These are phyloP conservation scores for Napeogenes inachia DNA, from an alignment of 2,888 invertebrate species.

Conservation along the genomic window DNA sequence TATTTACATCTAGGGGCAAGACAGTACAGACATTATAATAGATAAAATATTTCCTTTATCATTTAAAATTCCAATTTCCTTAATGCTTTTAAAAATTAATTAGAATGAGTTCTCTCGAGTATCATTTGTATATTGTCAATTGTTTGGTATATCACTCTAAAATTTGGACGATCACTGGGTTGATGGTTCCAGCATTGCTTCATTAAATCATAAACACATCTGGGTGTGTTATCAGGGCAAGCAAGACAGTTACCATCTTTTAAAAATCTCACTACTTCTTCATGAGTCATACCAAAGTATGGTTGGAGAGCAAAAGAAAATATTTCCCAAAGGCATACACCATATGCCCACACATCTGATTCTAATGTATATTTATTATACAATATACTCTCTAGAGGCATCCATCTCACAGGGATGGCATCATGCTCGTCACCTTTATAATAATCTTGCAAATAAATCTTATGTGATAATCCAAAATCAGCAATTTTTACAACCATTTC, in stretches of 20 bases:
- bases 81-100: slow-evolving; percentile 40
- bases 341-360: slow-evolving; percentile 98
- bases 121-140: slow-evolving; percentile 82
- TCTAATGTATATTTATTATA: slow-evolving; percentile 97
- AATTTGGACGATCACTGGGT: slow-evolving; percentile 90
- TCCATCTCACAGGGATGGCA: slow-evolving; percentile 98
- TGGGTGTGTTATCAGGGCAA: slow-evolving; percentile 93
- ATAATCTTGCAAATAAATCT: slow-evolving; percentile 96
- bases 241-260: slow-evolving; percentile 95
- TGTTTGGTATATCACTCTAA: slow-evolving; percentile 87
- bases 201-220: slow-evolving; percentile 93
- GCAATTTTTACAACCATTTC: slow-evolving; percentile 97
- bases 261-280: slow-evolving; percentile 95
- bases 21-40: slow-evolving; percentile 28
- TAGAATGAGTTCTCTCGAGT: slow-evolving; percentile 67
- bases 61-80: slow-evolving; percentile 23
- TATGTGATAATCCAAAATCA: slow-evolving; percentile 97
- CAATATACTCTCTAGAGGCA: slow-evolving; percentile 97
- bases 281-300: slow-evolving; percentile 97
- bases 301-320: slow-evolving; percentile 97
- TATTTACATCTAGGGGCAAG: slow-evolving; percentile 29
- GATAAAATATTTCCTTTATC: slow-evolving; percentile 30
- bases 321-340: slow-evolving; percentile 97
- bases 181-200: slow-evolving; percentile 94
- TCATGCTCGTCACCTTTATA: slow-evolving; percentile 97